Evolutionary conservation across 2,888 invertebrate genomes (phyloP).

Genomic region (Agrochola macilenta): DNA sequence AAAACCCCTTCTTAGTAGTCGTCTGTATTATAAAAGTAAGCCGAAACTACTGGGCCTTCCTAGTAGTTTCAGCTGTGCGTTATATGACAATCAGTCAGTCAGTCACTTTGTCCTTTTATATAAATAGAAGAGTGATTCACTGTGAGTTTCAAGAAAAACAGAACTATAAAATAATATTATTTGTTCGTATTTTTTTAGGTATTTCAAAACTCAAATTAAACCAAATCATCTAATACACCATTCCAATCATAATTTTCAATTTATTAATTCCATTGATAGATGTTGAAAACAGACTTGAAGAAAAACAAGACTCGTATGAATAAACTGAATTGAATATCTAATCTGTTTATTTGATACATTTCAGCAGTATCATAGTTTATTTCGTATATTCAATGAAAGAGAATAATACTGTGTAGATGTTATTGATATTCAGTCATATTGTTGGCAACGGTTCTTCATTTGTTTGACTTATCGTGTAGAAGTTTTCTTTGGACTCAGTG

Average conservation of each 20-base stretch:
- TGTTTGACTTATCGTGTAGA: slow-evolving; percentile 29
- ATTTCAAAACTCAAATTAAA: slow-evolving; percentile 6
- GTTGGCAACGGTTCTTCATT: slow-evolving; percentile 36
- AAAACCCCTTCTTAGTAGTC: no score
- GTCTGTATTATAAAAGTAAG: background rate
- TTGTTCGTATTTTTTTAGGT: background rate
- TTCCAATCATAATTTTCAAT: background rate
- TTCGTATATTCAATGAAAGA: slow-evolving; percentile 38
- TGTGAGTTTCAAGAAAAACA: background rate
- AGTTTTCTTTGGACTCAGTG: slow-evolving; percentile 17
- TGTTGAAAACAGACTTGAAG: background rate
- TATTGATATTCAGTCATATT: slow-evolving; percentile 39
- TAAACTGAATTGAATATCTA: slow-evolving; percentile 29
- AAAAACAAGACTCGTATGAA: slow-evolving; percentile 7
- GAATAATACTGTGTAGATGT: slow-evolving; percentile 30
- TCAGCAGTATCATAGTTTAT: slow-evolving; percentile 35
- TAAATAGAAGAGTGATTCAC: background rate
- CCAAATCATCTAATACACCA: background rate
- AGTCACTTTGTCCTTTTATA: background rate
- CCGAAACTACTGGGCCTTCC: background rate
- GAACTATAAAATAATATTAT: background rate
- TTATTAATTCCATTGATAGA: background rate
- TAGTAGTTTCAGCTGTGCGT: background rate
- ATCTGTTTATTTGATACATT: slow-evolving; percentile 38
- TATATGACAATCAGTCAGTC: background rate